Conservation (phyloP, 1,140 invertebrate species). For the Lordiphosa stackelbergi region DNA sequence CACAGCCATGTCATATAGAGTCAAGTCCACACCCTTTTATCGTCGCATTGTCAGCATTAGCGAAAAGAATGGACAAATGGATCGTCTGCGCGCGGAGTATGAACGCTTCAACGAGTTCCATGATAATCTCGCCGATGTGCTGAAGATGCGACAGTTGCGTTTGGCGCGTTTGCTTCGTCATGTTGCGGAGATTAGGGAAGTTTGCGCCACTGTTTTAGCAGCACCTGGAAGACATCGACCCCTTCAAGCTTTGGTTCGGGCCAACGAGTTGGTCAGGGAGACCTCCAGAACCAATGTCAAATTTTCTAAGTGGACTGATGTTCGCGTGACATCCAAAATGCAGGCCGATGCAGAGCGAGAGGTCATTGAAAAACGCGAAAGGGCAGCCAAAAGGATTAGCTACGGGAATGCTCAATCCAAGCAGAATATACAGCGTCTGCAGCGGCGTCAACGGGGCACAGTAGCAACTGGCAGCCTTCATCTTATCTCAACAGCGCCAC, state of each 20-base stretch:
- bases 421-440: conserved; percentile 36
- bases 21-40: conserved; percentile 64
- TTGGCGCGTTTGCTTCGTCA: conserved; percentile 61
- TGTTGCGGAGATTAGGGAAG: conserved; percentile 62
- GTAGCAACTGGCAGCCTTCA: background rate
- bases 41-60: conserved; percentile 63
- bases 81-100: conserved; percentile 61
- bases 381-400: conserved; percentile 57
- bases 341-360: conserved; percentile 34
- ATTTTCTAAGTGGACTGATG: conserved; percentile 25
- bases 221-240: conserved; percentile 19
- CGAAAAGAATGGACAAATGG: conserved; percentile 62
- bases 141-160: conserved; percentile 67
- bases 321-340: conserved; percentile 39
- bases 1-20: conserved; percentile 56
- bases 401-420: conserved; percentile 64
- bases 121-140: conserved; percentile 63
- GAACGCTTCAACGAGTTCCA: conserved; percentile 61
- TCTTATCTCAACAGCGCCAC: background rate
- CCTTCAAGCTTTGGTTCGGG: conserved; percentile 33
- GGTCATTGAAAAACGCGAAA: conserved; percentile 38
- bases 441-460: conserved; percentile 13
- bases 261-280: conserved; percentile 54
- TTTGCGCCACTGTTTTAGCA: background rate
- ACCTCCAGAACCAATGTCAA: conserved; percentile 53